Base-by-base conservation (phyloP, 2,888 invertebrate species). In the Pyrrhosoma nymphula region DNA sequence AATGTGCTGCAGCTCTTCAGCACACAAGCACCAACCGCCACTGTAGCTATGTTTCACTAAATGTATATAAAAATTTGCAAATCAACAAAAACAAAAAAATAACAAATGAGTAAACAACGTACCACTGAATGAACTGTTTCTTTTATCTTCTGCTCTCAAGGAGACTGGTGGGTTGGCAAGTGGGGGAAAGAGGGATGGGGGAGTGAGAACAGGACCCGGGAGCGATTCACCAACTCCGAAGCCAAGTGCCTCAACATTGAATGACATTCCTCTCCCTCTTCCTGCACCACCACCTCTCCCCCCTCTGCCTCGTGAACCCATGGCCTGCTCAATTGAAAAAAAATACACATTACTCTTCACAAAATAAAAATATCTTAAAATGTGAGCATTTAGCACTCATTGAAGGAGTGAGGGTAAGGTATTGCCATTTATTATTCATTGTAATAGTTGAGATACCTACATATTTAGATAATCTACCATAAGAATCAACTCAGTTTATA, bases 151-250 rank as follows among this genome's bases (percentile, higher is more conserved):
- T 56, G 96, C 96, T 6, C 96, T 95, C 88, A 97, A 96, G 2
- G 97, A 97, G 1, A 97, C 96, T 20, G 97, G 97, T 95, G 97
- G 97, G 96, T 97, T 97, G n/a, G 97, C 97, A 89, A 97, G 96
- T 0, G 96, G 96, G 60, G 97, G 97, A 96, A 96, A 97, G n/a
- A 96, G 96, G 0, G 96, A 96, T 0, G 97, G 97, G 16, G 97
- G 97, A 95, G 97, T 97, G 0, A 97, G 95, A 63, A 97, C 96
- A 0, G 97, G 96, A 0, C 96, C 96, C 0, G 97, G 96, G n/a
- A 97, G 95, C 1, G 96, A 96, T 95, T 97, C 97, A 20, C 96
- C 97, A 75, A 96, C 96, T 10, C 96, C 96, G 95, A 97, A 96
- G 1, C 97, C 97, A 20, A 97, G 95, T 88, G 97, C 97, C 95